Base-by-base conservation (phyloP, 2,888 invertebrate species). In the Andrena bicolor region DNA sequence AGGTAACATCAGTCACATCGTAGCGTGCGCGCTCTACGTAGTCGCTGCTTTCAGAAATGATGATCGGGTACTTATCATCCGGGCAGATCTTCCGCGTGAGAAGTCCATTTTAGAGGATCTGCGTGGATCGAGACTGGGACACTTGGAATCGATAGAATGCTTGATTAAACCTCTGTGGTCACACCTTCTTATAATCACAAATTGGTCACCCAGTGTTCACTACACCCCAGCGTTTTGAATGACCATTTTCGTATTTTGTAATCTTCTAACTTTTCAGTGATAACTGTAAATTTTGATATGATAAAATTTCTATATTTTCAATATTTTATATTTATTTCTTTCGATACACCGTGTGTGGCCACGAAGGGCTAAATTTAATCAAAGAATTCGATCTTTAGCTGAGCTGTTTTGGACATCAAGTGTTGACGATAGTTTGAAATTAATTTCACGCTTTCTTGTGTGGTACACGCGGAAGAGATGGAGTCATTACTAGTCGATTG, bases 381-480 rank as follows among this genome's bases (percentile, higher is more conserved):
- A 73, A 65, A 84, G 74, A 80, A 79, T 83, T 86, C 75, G 79
- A 74, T 76, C 74, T 32, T n/a, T 16, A 61, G 66, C 74, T 60
- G 35, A 48, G 71, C 58, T 41, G 48, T 77, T 56, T 71, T 64
- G 56, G 70, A 32, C 66, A 53, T 68, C 63, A 63, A 58, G 64
- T 51, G 64, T 41, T 82, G 74, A 74, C 69, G 61, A 73, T 49
- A 75, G 58, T 56, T 51, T 63, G 32, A 35, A 75, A 83, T 66
- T 83, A 83, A 85, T 85, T 82, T 73, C 60, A 66, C 63, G 76
- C 77, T 85, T 58, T 83, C 85, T 85, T 85, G 82, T 85, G 79
- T 58, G 85, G 85, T 51, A 30, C 61, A 82, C 72, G 70, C 82
- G 86, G 85, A 80, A 82, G 85, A 76, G 80, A 83, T 75, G 83